phyloP scores from a whole-genome alignment of 92 coral and sea anemone species.

The Blastomussa wellsi region DNA sequence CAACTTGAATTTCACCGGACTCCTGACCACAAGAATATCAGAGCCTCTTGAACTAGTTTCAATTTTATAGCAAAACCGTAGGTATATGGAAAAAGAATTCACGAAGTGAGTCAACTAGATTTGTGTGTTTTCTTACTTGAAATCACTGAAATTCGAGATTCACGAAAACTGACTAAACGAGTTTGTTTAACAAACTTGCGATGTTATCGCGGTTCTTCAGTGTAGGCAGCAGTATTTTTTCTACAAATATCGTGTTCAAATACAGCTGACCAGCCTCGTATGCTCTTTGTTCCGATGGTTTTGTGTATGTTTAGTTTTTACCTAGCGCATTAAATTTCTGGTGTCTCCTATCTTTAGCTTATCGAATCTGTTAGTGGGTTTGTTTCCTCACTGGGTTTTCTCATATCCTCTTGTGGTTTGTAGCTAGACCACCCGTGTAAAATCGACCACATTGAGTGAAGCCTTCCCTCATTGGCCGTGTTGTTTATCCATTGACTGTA shows the following conservation, averaged over 20 bases:
- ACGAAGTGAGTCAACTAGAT: neutral
- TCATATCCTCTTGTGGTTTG: constrained; percentile 7
- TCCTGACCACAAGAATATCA: neutral
- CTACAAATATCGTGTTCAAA: constrained; percentile 30
- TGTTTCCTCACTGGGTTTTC: neutral
- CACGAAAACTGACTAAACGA: neutral
- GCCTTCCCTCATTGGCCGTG: neutral
- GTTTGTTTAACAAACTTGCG: constrained; percentile 38
- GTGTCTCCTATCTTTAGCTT: neutral
- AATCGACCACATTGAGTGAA: neutral
- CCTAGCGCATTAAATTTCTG: neutral
- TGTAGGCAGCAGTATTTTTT: constrained; percentile 14
- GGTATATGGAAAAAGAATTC: neutral
- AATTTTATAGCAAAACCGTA: neutral
- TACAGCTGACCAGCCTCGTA: neutral
- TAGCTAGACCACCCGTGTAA: constrained; percentile 23
- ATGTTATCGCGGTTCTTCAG: constrained; percentile 44
- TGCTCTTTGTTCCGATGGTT: neutral
- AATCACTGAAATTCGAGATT: constrained; percentile 5
- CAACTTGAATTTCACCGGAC: neutral
- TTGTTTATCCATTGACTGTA: neutral
- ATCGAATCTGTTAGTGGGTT: too few relatives aligned
- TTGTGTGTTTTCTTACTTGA: constrained; percentile 13
- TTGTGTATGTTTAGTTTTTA: neutral
- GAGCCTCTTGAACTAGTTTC: neutral